Conservation (phyloP, 2,888 invertebrate genomes). For the Biston betularia region DNA sequence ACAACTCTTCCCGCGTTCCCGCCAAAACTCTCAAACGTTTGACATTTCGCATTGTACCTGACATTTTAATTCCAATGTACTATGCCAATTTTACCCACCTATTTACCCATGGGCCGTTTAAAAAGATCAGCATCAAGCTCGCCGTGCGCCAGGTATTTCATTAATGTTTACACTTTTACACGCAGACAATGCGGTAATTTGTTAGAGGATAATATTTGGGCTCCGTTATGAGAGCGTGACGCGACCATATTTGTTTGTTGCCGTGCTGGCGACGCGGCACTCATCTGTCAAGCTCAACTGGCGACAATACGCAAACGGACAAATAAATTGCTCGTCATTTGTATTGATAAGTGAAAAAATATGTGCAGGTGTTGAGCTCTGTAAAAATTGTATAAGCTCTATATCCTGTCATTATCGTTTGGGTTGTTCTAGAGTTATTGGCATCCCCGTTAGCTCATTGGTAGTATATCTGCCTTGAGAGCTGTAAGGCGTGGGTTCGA, state of each 20-base stretch:
- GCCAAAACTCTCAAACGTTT: no score
- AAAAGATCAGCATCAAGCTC: constrained; percentile 8
- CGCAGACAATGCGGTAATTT: constrained; percentile 72
- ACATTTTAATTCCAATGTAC: background rate
- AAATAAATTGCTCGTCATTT: constrained; percentile 76
- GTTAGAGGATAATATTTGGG: constrained; percentile 80
- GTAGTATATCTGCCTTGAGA: no score
- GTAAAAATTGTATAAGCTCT: background rate
- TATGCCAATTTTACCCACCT: background rate
- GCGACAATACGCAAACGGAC: constrained; percentile 75
- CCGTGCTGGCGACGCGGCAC: constrained; percentile 59
- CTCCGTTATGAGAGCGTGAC: constrained; percentile 79
- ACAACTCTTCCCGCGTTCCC: no score
- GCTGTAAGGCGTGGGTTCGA: no score
- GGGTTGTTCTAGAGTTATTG: no score
- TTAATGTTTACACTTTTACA: constrained; percentile 65
- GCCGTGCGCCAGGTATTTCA: constrained; percentile 38
- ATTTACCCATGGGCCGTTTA: background rate
- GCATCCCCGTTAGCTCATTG: no score
- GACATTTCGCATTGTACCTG: background rate
- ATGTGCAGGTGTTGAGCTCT: constrained; percentile 32
- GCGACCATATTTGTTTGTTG: constrained; percentile 79
- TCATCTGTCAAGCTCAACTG: constrained; percentile 82
- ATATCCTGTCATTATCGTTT: background rate
- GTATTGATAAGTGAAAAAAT: constrained; percentile 71